Conservation (phyloP, 1,140 invertebrate genomes). For the Trachymyrmex septentrionalis region DNA sequence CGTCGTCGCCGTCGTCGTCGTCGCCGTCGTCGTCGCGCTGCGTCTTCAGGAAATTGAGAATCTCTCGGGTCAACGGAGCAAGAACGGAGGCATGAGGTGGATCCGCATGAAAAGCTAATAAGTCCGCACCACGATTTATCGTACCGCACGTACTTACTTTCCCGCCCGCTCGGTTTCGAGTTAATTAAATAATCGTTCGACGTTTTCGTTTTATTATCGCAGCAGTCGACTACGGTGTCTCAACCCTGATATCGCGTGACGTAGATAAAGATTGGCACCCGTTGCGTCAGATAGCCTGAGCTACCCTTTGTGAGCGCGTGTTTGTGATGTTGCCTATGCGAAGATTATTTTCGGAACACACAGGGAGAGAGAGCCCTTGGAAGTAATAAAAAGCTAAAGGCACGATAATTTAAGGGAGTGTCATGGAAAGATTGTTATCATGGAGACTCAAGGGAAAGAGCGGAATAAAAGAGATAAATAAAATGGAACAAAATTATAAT, state of each 20-base stretch:
- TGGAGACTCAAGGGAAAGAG: not conserved
- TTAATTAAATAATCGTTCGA: constrained; percentile 70
- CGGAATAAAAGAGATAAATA: constrained; percentile 4
- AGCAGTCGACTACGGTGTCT: not conserved
- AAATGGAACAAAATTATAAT: not conserved
- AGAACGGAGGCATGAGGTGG: constrained; percentile 51
- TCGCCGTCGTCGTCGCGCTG: not conserved
- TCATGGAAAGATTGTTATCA: constrained; percentile 11
- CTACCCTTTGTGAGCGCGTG: constrained; percentile 36
- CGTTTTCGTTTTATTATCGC: constrained; percentile 54
- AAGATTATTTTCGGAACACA: constrained; percentile 45
- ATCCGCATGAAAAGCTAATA: constrained; percentile 71
- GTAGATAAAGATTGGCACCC: constrained; percentile 39
- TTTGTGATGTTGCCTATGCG: constrained; percentile 21
- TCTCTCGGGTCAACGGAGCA: constrained; percentile 71
- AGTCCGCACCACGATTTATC: constrained; percentile 65
- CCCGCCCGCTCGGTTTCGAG: not conserved
- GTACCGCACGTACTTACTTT: constrained; percentile 48
- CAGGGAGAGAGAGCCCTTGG: constrained; percentile 35
- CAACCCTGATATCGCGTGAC: constrained; percentile 32
- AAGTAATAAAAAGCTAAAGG: constrained; percentile 37
- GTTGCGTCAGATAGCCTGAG: constrained; percentile 44
- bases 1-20: constrained; percentile 3
- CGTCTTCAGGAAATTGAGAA: constrained; percentile 73
- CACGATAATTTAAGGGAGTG: constrained; percentile 42